Percentiles rank a stretch among this genome's conserved stretches.
These are phyloP conservation scores for Motacilla tschutschensis DNA, from an alignment of 2,113 vertebrate genomes.

Conservation along the genomic window DNA sequence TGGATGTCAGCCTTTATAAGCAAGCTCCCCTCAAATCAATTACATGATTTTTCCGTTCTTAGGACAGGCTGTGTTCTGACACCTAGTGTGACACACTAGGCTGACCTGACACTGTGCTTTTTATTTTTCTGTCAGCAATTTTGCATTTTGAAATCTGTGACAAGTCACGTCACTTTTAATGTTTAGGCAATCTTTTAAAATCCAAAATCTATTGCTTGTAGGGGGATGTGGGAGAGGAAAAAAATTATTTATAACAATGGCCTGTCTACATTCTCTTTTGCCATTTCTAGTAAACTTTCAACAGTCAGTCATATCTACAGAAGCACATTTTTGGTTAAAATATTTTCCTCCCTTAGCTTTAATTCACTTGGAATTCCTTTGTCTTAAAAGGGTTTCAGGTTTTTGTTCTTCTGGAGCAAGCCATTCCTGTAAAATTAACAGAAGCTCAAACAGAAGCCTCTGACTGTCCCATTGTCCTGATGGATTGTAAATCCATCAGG, in stretches of 20 bases:
- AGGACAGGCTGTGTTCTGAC: neutral
- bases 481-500: neutral
- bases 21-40: neutral
- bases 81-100: neutral
- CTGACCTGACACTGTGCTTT: neutral
- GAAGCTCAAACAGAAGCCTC: neutral
- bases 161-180: neutral
- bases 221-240: neutral
- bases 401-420: neutral
- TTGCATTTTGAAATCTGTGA: neutral
- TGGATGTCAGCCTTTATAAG: neutral
- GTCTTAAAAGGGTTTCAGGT: neutral
- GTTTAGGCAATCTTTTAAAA: neutral
- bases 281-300: neutral
- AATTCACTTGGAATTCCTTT: neutral
- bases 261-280: neutral
- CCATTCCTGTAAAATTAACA: neutral
- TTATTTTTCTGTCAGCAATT: neutral
- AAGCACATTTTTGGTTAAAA: neutral
- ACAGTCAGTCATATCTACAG: neutral
- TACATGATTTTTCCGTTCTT: neutral
- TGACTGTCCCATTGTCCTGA: neutral
- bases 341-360: neutral
- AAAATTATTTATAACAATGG: neutral
- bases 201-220: neutral